These are phyloP conservation scores for Sebastes fasciatus DNA, from an alignment of 2,113 vertebrate species.

Conservation along the genomic window DNA sequence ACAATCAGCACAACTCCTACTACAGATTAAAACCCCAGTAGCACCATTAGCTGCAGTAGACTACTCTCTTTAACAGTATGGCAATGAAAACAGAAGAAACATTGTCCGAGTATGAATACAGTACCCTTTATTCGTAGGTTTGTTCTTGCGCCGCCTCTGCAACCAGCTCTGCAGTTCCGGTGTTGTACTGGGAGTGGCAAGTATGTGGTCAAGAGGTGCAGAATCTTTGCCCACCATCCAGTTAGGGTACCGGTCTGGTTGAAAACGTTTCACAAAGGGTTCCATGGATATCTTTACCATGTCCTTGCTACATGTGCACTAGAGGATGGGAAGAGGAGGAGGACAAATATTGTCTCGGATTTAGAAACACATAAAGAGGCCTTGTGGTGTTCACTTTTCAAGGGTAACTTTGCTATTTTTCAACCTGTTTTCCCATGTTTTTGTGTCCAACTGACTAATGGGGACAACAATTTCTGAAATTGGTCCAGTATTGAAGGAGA, in stretches of 20 bases:
- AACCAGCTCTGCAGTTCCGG: constrained; percentile 93
- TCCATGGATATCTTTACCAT: constrained; percentile 99
- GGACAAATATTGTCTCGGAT: neutral
- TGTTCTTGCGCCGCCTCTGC: constrained; percentile 85
- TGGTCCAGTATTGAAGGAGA: too few species aligned
- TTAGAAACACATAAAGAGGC: neutral
- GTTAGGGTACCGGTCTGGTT: constrained; percentile 92
- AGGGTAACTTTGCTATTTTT: too few species aligned
- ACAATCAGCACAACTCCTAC: neutral
- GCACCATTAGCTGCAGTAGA: neutral
- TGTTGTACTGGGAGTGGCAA: constrained; percentile 91
- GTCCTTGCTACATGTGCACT: constrained; percentile 97
- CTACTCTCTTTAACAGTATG: neutral
- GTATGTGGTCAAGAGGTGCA: constrained; percentile 91
- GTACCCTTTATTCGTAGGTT: constrained; percentile 84
- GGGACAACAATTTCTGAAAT: too few species aligned
- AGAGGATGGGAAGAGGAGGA: constrained; percentile 20
- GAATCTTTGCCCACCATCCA: constrained; percentile 97
- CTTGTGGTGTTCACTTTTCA: neutral
- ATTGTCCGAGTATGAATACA: neutral
- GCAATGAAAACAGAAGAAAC: neutral
- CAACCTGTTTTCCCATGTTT: too few species aligned
- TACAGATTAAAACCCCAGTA: neutral
- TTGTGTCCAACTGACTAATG: too few species aligned
- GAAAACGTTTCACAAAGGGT: constrained; percentile 95